Evolutionary conservation across 2,888 invertebrate species (phyloP).

Genomic region (Tetheella fluctuosa): DNA sequence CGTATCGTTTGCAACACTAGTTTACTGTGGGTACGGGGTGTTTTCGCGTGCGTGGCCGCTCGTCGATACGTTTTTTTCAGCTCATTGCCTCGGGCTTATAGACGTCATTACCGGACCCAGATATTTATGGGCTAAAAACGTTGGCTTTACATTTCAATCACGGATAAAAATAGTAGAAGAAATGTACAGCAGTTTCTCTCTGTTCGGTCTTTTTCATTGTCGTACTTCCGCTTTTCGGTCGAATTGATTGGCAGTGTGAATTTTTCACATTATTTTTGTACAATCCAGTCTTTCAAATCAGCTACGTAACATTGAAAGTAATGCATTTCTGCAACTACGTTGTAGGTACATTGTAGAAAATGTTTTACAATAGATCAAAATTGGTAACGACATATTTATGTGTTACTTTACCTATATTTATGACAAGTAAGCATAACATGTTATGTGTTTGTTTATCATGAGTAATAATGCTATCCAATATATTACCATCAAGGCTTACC

Average conservation of each 20-base stretch:
- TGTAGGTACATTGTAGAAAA: background rate
- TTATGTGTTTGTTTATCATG: background rate
- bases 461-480: background rate
- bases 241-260: conserved; percentile 11
- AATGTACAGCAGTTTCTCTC: conserved; percentile 35
- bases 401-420: background rate
- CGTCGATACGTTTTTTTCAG: conserved; percentile 68
- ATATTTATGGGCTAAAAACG: conserved; percentile 70
- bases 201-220: conserved; percentile 15
- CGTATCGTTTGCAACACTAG: conserved; percentile 6
- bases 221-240: conserved; percentile 9
- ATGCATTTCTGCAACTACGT: background rate
- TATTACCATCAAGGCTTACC: background rate
- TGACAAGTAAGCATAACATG: background rate
- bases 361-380: background rate
- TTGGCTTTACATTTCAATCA: conserved; percentile 75
- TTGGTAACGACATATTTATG: background rate
- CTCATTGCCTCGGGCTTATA: conserved; percentile 75
- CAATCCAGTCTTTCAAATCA: background rate
- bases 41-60: conserved; percentile 31
- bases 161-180: conserved; percentile 52
- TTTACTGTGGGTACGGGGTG: conserved; percentile 40
- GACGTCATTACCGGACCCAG: conserved; percentile 72
- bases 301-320: background rate
- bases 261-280: conserved; percentile 10